These are phyloP conservation scores for Cyanoramphus novaezelandiae DNA, from an alignment of 2,113 vertebrate genomes.

Conservation along the genomic window DNA sequence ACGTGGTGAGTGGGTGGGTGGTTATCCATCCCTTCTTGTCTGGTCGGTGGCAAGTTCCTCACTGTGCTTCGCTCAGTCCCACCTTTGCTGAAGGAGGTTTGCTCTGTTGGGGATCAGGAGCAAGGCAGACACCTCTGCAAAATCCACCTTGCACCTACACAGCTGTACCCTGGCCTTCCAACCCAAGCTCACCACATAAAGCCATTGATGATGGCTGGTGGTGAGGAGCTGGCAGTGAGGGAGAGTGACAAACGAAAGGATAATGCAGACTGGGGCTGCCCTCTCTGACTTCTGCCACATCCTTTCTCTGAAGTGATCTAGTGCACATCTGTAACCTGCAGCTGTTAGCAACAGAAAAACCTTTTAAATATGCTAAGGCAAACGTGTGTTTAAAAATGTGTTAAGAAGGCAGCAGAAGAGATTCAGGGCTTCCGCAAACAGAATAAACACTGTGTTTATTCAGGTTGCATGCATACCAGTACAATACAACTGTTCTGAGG, in stretches of 20 bases:
- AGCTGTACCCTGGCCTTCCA: too few relatives aligned
- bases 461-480: neutral
- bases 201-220: accelerated
- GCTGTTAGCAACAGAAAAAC: neutral
- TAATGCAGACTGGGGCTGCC: accelerated
- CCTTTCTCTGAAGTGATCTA: neutral
- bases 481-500: neutral
- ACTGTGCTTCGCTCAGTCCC: accelerated
- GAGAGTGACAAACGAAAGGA: neutral
- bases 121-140: neutral
- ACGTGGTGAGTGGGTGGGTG: accelerated
- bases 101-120: accelerated
- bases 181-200: neutral
- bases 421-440: neutral
- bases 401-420: neutral
- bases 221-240: neutral
- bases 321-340: neutral
- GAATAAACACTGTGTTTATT: neutral
- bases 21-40: neutral
- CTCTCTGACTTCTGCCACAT: neutral
- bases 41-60: neutral
- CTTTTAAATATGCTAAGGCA: neutral
- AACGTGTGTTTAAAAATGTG: accelerated
- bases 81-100: neutral
- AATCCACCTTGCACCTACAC: neutral